Evolutionary conservation across 2,888 invertebrate species (phyloP), one percentile per base, ranked within the genome.

Genomic region (Platycnemis pennipes): DNA sequence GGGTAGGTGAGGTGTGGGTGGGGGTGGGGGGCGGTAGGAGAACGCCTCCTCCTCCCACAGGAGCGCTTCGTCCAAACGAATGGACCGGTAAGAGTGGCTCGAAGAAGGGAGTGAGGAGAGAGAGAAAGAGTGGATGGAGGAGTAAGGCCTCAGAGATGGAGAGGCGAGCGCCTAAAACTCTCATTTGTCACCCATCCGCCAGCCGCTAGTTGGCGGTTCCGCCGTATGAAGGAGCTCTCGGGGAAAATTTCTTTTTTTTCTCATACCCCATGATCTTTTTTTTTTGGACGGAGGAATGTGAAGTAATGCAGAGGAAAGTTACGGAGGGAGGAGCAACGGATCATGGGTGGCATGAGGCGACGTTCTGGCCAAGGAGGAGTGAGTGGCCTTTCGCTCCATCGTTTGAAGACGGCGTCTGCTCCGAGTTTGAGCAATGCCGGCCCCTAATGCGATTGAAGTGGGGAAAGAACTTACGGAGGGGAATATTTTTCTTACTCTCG

Each of bases 121-220:
- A 16, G 63, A 4, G 16, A 16, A 22, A 1, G 86, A 44, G 37
- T 16, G 19, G 37, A 13, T 16, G 19, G 86, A 16, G 1, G 86
- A 11, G 42, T 22, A 44, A 44, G 26, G 86, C 11, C 13, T 37
- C 22, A n/a, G n/a, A n/a, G 87, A 22, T 2, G 45, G 19, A 45
- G 45, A 46, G 45, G 26, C 13, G 44, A 45, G 45, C 46, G 46
- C 87, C 87, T 87, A 44, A 87, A 87, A 87, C 87, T 45, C 87
- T 87, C 87, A 87, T 87, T 87, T 87, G 87, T 87, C 87, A 87
- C 87, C 87, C 87, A 87, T 87, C 87, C 87, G 87, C 87, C 87
- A 87, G 44, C 46, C 87, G 87, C 87, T 87, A 87, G 87, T 87
- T 87, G 87, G 87, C 11, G 87, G 26, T 46, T 87, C 87, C 42